These are phyloP conservation scores for Amphibalanus amphitrite DNA, from an alignment of 1,140 invertebrate species.

Conservation along the genomic window DNA sequence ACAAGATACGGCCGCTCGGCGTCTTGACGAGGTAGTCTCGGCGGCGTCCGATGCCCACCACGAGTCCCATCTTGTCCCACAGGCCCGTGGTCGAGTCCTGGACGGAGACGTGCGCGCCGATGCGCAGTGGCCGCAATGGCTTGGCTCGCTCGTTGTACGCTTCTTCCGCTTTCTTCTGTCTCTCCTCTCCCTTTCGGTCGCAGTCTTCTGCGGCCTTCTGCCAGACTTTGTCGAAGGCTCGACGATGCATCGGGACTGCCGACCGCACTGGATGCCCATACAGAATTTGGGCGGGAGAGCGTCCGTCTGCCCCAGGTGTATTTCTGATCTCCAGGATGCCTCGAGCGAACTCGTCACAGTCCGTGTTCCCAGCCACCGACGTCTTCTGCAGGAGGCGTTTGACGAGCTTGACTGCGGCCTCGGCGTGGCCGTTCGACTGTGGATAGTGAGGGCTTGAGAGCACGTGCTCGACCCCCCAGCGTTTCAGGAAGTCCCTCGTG, in stretches of 20 bases:
- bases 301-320: neutral
- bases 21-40: too few species aligned
- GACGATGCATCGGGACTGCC: neutral
- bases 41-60: too few species aligned
- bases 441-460: conserved; percentile 11
- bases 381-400: conserved; percentile 11
- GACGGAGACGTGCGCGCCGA: too few species aligned
- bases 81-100: too few species aligned
- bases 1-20: too few species aligned
- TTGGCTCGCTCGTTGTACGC: neutral
- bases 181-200: neutral
- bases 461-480: conserved; percentile 3
- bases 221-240: neutral
- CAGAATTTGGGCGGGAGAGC: neutral
- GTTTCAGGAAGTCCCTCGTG: neutral
- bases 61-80: too few species aligned
- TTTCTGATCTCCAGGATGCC: conserved; percentile 7
- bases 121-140: neutral
- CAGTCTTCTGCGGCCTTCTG: neutral
- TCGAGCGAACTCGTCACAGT: conserved; percentile 6
- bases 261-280: conserved; percentile 5
- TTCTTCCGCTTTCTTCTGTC: neutral
- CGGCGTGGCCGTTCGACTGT: conserved; percentile 10
- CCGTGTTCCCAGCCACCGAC: neutral
- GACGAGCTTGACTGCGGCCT: conserved; percentile 11